Evolutionary conservation across 2,113 vertebrate genomes (phyloP).

Genomic region (Genyomyrus donnyi): DNA sequence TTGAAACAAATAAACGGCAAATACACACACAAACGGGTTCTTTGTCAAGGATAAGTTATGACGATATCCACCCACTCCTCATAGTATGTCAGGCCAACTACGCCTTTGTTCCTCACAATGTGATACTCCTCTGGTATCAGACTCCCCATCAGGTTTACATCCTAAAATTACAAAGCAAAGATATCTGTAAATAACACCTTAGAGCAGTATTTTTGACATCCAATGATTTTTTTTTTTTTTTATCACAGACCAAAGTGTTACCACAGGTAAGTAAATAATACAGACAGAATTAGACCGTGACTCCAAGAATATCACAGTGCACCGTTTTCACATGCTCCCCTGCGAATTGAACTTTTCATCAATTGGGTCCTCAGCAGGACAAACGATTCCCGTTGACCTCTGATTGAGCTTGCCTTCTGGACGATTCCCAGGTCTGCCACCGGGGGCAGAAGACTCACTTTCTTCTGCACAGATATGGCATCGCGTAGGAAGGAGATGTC

Average conservation of each 20-base stretch:
- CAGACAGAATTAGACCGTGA: background rate
- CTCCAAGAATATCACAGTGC: background rate
- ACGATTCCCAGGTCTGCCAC: slow-evolving; percentile 28
- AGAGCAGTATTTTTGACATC: background rate
- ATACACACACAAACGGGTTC: background rate
- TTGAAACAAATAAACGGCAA: background rate
- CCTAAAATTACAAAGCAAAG: slow-evolving; percentile 33
- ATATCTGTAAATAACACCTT: background rate
- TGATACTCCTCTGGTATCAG: slow-evolving; percentile 80
- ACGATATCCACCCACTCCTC: slow-evolving; percentile 68
- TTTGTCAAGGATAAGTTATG: background rate
- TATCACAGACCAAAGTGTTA: background rate
- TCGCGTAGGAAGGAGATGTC: slow-evolving; percentile 78
- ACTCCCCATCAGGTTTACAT: slow-evolving; percentile 46
- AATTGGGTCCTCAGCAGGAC: background rate
- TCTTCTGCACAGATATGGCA: slow-evolving; percentile 40
- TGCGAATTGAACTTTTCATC: background rate
- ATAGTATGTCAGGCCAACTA: slow-evolving; percentile 66
- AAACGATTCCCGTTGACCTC: background rate
- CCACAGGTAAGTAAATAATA: background rate
- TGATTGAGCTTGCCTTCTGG: slow-evolving; percentile 32
- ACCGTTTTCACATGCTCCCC: background rate
- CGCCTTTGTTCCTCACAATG: slow-evolving; percentile 70
- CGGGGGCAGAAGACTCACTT: slow-evolving; percentile 38
- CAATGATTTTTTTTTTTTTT: background rate